Base-by-base conservation (phyloP, 37 sponge, comb jelly and placozoan genomes). In the Tethya wilhelma region DNA sequence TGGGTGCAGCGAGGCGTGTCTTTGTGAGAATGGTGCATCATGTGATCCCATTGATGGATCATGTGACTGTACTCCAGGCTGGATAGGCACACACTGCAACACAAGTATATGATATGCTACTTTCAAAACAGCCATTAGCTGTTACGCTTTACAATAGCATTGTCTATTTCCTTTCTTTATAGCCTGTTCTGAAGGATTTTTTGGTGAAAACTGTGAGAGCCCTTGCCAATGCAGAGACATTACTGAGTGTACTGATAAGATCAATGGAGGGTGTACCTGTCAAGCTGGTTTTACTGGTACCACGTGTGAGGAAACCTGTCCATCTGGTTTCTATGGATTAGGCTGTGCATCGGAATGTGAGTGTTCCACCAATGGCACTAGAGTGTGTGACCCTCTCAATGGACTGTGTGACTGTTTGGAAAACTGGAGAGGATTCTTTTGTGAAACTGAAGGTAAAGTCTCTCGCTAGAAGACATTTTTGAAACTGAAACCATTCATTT, bases 61-160 rank as follows among this genome's bases (percentile, higher is more conserved):
- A n/a, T 92, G 93, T 49, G 36, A 29, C 53, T 92, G 93, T 36
- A 43, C 68, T 29, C 70, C 76, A 33, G 93, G 93, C 19, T 92
- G 87, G 88, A 40, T 63, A 38, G 93, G 93, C 46, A 29, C 68
- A 5, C 7, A 11, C n/a, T 92, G 93, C 60, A 55, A 79, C 30
- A 38, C 36, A 64, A 33, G 90, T 90, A 41, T 7, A 67, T 62
- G 63, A 62, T 62, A n/a, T n/a, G n/a, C 9, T 49, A 19, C 14
- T 14, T 49, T 14, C 53, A 49, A 49, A 19, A 19, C 53, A 49
- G 53, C 14, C 9, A 49, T 19, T 49, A 49, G 14, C 9, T 49
- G 9, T 49, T 49, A 14, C 14, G 53, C 14, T 49, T n/a, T n/a
- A n/a, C n/a, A n/a, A n/a, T n/a, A n/a, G n/a, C 33, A 25, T 44